Conservation (phyloP, 1,140 invertebrate genomes). For the Heliothis subflexa region DNA sequence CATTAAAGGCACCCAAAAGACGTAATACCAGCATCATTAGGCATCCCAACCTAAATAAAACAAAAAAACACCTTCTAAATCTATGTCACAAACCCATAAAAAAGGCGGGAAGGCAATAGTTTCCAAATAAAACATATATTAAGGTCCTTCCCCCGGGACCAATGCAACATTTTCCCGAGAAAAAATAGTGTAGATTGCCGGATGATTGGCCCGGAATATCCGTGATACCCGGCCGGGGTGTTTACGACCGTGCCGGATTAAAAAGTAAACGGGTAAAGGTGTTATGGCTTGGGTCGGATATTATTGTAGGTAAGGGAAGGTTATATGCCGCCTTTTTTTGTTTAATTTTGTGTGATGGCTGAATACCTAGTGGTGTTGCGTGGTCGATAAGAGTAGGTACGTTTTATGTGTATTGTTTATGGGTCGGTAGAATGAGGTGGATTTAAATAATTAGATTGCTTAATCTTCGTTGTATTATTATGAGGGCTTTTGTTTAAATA, state of each 20-base stretch:
- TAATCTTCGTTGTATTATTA: too few relatives aligned
- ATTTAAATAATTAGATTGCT: too few relatives aligned
- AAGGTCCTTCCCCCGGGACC: slow-evolving; percentile 48
- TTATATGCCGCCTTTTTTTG: slow-evolving; percentile 14
- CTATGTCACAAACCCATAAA: slow-evolving; percentile 22
- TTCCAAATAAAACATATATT: slow-evolving; percentile 67
- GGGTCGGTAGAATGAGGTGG: too few relatives aligned
- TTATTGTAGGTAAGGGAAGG: slow-evolving; percentile 50
- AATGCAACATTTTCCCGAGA: slow-evolving; percentile 65
- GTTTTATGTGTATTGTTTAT: not conserved
- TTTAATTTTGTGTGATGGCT: slow-evolving; percentile 30
- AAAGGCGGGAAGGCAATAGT: slow-evolving; percentile 33
- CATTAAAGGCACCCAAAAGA: too few relatives aligned
- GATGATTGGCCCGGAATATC: slow-evolving; percentile 77
- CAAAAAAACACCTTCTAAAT: slow-evolving; percentile 8
- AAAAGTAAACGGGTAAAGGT: slow-evolving; percentile 65
- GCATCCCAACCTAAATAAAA: not conserved
- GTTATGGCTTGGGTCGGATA: slow-evolving; percentile 48
- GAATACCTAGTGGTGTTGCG: not conserved
- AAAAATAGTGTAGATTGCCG: slow-evolving; percentile 77
- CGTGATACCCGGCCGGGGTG: slow-evolving; percentile 68
- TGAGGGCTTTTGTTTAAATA: too few relatives aligned
- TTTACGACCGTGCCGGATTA: slow-evolving; percentile 76
- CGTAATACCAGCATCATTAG: not conserved
- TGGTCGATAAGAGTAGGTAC: not conserved